Base-by-base conservation (phyloP, 1,140 invertebrate genomes). In the Cyrtorhinus lividipennis region DNA sequence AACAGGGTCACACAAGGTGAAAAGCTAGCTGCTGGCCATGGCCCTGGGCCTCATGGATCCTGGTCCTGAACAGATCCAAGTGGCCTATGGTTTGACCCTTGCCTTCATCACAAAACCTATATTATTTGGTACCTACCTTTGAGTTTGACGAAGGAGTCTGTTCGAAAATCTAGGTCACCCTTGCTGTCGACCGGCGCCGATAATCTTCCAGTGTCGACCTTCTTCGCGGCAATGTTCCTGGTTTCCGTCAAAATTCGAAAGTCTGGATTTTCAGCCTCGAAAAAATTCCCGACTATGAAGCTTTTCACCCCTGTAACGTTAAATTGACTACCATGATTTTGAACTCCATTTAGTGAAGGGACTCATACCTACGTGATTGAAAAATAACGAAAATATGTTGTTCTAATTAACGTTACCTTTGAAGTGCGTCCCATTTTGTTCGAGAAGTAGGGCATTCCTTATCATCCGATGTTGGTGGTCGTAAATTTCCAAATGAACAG, bases 241-340 rank as follows among this genome's bases (percentile, higher is more conserved):
- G 30, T 80, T 0, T 83, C 82, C 25, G 76, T 77, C 0, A 85
- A 81, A 24, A 91, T 73, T 45, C 81, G 82, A 69, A 89, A 88
- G 63, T 83, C 80, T 1, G 87, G 84, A 59, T 81, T 81, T 24
- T 77, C 75, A 0, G 88, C 89, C 5, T 84, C 85, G 71, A 93
- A 93, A 18, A 90, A 77, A 0, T 74, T 71, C 27, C 80, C 77
- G 1, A 90, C 75, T 62, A 83, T 78, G 69, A 92, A 83, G 0
- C 79, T 75, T 59, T 82, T 80, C 0, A 89, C 78, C 1, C 80
- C n/a, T n/a, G n/a, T n/a, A n/a, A n/a, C n/a, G n/a, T n/a, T n/a
- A n/a, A n/a, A n/a, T n/a, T n/a, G n/a, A n/a, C n/a, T n/a, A n/a
- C n/a, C n/a, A n/a, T n/a, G n/a, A n/a, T n/a, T n/a, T n/a, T n/a